Base-by-base conservation (phyloP, 2,113 vertebrate species). In the Apus apus region DNA sequence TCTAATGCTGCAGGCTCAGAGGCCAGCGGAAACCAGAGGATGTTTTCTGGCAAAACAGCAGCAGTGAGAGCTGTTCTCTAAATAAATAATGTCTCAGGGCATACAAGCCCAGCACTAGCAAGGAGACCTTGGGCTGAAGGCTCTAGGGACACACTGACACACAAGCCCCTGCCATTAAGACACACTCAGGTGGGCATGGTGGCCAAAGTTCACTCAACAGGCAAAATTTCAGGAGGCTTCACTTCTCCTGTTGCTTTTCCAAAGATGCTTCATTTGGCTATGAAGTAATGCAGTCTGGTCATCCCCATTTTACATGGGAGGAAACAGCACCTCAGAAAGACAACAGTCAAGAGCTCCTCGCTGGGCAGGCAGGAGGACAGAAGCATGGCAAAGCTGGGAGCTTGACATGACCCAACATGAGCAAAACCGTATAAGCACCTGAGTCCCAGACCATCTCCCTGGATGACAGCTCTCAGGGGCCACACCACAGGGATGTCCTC, bases 11-110 rank as follows among this genome's bases (percentile, higher is more conserved):
- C 76, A 92, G 88, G 57, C 88, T 90, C 83, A 85, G 60, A 90
- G 83, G 62, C 92, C 93, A 95, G 92, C 1, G 32, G 93, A 97
- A 97, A 96, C 87, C 82, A 84, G 85, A 88, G 73, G 93, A 94
- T 94, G 92, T 95, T 94, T 92, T 93, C 93, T 96, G 95, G 96
- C 87, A 88, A 96, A 97, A 97, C 67, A 92, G 90, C 75, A 77
- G 90, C 87, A 95, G 75, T 86, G 86, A 90, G 85, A 95, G 54
- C 90, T 90, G 74, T 34, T 91, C 93, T 85, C 95, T 89, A 95
- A 94, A 94, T 92, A 97, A 96, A 94, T 91, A 89, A 89, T 4
- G 38, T 81, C 87, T 91, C 87, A 20, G 16, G 7, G 22, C 62
- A 15, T 51, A 82, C 36, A 83, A 74, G 60, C 40, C 75, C 36